Percentiles rank a stretch among this genome's conserved stretches.
Evolutionary conservation across 2,888 invertebrate species (phyloP).

Genomic region (Notodromas monacha): DNA sequence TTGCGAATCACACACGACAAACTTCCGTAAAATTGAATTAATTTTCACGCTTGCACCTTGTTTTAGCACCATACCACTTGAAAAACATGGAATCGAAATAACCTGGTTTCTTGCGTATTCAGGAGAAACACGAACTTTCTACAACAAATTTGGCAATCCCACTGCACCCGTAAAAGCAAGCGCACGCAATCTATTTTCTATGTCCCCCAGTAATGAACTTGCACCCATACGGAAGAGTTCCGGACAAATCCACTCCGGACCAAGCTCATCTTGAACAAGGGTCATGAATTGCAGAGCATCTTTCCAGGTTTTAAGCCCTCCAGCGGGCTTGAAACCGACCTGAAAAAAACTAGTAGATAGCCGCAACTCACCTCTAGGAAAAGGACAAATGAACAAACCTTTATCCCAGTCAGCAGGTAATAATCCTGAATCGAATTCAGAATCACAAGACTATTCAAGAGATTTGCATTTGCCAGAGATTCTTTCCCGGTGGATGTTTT

Average conservation of each 20-base stretch:
- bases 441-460: constrained; percentile 72
- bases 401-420: constrained; percentile 27
- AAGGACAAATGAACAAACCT: constrained; percentile 13
- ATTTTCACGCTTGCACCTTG: no score
- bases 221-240: constrained; percentile 38
- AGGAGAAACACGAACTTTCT: no score
- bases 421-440: constrained; percentile 58
- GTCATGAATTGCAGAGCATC: constrained; percentile 63
- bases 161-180: no score
- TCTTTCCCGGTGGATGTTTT: constrained; percentile 65
- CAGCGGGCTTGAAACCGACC: constrained; percentile 93
- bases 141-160: no score
- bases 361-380: not conserved
- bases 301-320: constrained; percentile 52
- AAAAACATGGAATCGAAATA: no score
- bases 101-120: no score
- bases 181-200: constrained; percentile 19
- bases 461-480: constrained; percentile 50
- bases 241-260: constrained; percentile 45
- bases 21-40: no score
- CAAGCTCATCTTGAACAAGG: constrained; percentile 48
- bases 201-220: constrained; percentile 49
- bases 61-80: no score
- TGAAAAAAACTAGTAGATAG: constrained; percentile 15
- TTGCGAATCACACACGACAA: no score